Base-by-base conservation (phyloP, 2,113 vertebrate genomes). In the Gymnocephalus cernua region DNA sequence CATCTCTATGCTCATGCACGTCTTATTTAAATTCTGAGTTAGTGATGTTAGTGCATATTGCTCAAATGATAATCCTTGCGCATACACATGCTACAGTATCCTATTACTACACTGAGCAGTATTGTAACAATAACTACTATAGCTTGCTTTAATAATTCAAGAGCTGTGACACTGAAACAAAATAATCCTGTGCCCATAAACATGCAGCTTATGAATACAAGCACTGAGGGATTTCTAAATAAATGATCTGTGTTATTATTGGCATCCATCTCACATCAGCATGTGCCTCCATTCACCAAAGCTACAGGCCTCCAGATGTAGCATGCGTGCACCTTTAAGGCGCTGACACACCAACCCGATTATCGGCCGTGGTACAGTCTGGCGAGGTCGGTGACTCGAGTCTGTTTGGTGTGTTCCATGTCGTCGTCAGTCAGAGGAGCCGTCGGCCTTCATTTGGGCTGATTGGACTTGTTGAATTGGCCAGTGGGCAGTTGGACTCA, bases 151-250 rank as follows among this genome's bases (percentile, higher is more conserved):
- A 63, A 73, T 51, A 58, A 65, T 21, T 58, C 29, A 65, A 21
- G 44, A n/a, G 6, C 65, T 65, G 44, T 32, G 71, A 65, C 23
- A 47, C 25, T 6, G n/a, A 41, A 70, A 74, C 21, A 77, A 65
- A 74, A 48, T 6, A 71, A 23, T 23, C 23, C 19, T 54, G 44
- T 32, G 56, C 9, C 7, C 29, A 44, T 53, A 70, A 76, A 61
- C 19, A 48, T 9, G 10, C 4, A 47, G 16, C 51, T 27, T 35
- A 54, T 56, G 10, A 54, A 53, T 15, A 59, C 3, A 27, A 54
- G 4, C 27, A 73, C 18, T 15, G 27, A 18, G 6, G 56, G 11
- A 9, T 77, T 44, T 50, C 7, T 64, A 3, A 32, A 75, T 35
- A 1, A 11, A 3, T 41, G 10, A 41, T 47, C 14, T 15, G 63